Conservation (phyloP, 2,888 invertebrate species). For the Orgyia antiqua region DNA sequence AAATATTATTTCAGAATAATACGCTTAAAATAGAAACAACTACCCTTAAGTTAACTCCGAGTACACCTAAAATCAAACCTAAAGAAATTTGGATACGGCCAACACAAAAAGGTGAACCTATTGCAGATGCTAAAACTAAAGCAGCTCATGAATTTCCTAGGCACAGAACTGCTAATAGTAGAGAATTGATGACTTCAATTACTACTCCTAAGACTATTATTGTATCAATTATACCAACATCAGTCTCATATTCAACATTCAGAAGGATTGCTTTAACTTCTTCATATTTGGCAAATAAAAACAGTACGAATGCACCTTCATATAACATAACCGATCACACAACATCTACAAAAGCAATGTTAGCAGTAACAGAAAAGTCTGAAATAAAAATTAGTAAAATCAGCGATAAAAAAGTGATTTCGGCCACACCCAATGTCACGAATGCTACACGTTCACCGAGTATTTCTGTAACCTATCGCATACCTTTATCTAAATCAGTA, state of each 20-base stretch:
- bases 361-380: conserved; percentile 31
- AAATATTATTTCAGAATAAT: conserved; percentile 27
- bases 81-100: conserved; percentile 74
- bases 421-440: conserved; percentile 8
- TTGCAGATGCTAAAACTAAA: conserved; percentile 48
- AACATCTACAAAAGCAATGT: conserved; percentile 46
- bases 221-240: conserved; percentile 71
- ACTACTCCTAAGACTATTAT: conserved; percentile 70
- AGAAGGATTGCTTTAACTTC: conserved; percentile 64
- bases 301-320: conserved; percentile 28
- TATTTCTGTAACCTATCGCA: conserved; percentile 19
- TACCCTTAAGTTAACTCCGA: conserved; percentile 39
- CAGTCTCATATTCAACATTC: conserved; percentile 62
- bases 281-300: conserved; percentile 39
- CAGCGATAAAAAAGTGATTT: conserved; percentile 13
- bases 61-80: conserved; percentile 61
- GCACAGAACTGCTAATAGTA: conserved; percentile 42
- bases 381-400: conserved; percentile 24
- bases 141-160: conserved; percentile 40
- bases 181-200: conserved; percentile 36
- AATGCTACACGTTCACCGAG: conserved; percentile 15
- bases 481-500: conserved; percentile 21
- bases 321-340: conserved; percentile 37
- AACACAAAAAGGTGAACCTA: conserved; percentile 68
- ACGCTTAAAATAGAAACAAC: conserved; percentile 47